Conservation (phyloP, 2,797 vertebrate genomes). For the Sardinella longiceps region DNA sequence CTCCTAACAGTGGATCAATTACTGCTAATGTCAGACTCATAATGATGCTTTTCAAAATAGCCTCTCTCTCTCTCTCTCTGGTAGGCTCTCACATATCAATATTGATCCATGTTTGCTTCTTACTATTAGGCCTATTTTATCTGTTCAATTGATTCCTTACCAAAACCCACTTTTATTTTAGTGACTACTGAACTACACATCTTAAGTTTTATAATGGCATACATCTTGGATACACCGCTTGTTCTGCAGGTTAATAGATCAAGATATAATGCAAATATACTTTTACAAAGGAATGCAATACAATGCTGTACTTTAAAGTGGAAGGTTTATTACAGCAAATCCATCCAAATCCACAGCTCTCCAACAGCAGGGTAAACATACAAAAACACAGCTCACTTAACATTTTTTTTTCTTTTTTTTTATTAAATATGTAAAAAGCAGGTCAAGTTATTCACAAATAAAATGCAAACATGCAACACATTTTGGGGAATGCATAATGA, state of each 20-base stretch:
- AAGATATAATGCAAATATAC: background rate
- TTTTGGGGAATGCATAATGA: constrained; percentile 92
- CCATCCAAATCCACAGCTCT: constrained; percentile 72
- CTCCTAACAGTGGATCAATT: background rate
- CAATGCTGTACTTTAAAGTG: constrained; percentile 60
- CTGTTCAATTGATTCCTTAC: background rate
- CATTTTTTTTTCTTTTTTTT: constrained; percentile 81
- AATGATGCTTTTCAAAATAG: background rate
- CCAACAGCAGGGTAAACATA: constrained; percentile 78
- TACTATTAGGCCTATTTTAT: background rate
- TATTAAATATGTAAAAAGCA: constrained; percentile 99
- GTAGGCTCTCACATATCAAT: background rate
- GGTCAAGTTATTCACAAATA: constrained; percentile 99
- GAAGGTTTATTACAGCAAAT: constrained; percentile 78
- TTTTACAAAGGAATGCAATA: constrained; percentile 37
- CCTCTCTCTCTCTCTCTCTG: background rate
- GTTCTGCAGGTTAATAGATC: background rate
- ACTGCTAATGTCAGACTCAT: background rate
- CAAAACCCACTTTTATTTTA: background rate
- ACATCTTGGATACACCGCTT: background rate
- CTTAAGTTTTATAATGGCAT: background rate
- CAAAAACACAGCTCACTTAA: constrained; percentile 83
- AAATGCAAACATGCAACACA: constrained; percentile 99
- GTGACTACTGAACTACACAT: background rate
- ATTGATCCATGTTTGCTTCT: background rate